These are phyloP conservation scores for Sinocyclocheilus grahami DNA, from an alignment of 2,113 vertebrate species.

Conservation along the genomic window DNA sequence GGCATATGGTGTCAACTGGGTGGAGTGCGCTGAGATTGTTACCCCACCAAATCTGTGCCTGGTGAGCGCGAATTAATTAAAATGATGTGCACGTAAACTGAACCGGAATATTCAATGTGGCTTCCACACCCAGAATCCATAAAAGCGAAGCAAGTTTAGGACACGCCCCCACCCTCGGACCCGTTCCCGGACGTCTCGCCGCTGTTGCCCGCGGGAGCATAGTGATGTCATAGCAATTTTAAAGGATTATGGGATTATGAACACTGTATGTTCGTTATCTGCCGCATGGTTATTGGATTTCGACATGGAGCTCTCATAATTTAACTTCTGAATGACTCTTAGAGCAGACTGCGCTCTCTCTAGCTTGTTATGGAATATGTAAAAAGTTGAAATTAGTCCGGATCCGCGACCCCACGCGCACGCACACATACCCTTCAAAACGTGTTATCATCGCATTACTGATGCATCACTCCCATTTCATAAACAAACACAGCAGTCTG, in stretches of 20 bases:
- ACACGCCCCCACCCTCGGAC: neutral
- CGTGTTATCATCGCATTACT: constrained; percentile 33
- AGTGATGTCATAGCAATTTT: constrained; percentile 59
- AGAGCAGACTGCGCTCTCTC: neutral
- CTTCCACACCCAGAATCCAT: neutral
- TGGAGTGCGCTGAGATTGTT: constrained; percentile 5
- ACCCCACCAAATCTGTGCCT: neutral
- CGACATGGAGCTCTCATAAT: constrained; percentile 48
- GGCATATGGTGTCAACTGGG: constrained; percentile 44
- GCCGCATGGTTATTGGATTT: constrained; percentile 51
- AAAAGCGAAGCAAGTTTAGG: neutral
- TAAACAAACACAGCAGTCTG: constrained; percentile 39
- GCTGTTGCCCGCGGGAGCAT: constrained; percentile 14
- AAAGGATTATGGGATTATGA: constrained; percentile 59
- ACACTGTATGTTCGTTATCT: constrained; percentile 52
- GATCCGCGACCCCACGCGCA: neutral
- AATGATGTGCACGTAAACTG: constrained; percentile 18
- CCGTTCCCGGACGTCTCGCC: neutral
- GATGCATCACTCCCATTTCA: constrained; percentile 28
- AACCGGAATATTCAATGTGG: constrained; percentile 29
- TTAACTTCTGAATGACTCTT: constrained; percentile 53
- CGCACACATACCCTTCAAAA: constrained; percentile 26
- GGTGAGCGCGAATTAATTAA: constrained; percentile 24
- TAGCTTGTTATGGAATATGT: neutral
- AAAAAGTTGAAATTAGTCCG: constrained; percentile 20